Evolutionary conservation across 2,797 vertebrate genomes (phyloP).

Genomic region (Ibycter americanus): DNA sequence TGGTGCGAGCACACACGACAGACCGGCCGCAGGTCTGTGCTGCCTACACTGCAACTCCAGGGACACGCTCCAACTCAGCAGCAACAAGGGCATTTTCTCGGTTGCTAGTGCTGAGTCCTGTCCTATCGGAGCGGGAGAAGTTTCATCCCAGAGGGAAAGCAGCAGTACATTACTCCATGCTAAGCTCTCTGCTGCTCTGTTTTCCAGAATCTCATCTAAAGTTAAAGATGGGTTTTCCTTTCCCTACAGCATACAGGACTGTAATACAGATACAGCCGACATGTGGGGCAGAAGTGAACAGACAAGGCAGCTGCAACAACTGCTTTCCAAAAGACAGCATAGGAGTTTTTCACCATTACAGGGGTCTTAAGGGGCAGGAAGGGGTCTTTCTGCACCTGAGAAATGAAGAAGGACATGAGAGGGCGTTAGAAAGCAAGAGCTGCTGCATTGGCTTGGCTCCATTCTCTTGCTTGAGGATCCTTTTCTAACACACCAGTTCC

Average conservation of each 20-base stretch:
- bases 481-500: not conserved
- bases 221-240: not conserved
- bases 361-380: not conserved
- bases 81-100: not conserved
- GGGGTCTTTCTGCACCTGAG: not conserved
- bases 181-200: not conserved
- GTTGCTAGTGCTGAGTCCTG: not conserved
- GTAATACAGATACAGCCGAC: not conserved
- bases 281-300: rapidly evolving
- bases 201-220: not conserved
- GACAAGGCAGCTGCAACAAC: not conserved
- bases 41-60: not conserved
- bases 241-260: not conserved
- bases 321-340: not conserved
- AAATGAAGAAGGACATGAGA: not conserved
- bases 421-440: not conserved
- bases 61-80: not conserved
- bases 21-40: not conserved
- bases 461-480: not conserved
- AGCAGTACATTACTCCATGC: rapidly evolving
- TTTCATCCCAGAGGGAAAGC: not conserved
- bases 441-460: not conserved
- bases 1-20: not conserved
- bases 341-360: not conserved
- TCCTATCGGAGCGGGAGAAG: rapidly evolving